A percentile compares a stretch with the other conserved stretches of the same genome.
Evolutionary conservation across 2,113 vertebrate genomes (phyloP).

Genomic region (Microtus montanus): DNA sequence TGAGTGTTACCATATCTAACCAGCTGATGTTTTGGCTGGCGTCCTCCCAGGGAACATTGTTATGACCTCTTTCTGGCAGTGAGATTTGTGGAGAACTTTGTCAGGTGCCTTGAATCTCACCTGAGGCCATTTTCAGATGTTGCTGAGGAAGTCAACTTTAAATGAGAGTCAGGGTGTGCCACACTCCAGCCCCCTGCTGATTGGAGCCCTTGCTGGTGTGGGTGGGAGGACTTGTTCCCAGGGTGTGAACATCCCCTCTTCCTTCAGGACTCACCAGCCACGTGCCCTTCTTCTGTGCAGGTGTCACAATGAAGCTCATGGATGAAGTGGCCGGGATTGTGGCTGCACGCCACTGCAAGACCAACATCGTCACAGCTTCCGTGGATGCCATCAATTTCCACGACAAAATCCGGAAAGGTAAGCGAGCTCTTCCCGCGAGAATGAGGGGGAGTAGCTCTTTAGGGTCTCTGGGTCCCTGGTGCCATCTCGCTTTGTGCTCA

Average conservation of each 20-base stretch:
- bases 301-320: constrained; percentile 99
- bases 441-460: rapidly evolving
- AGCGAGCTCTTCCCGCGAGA: rapidly evolving
- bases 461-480: neutral
- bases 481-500: neutral
- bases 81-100: neutral
- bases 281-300: constrained; percentile 79
- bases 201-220: neutral
- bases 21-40: rapidly evolving
- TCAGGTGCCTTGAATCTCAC: neutral
- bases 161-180: rapidly evolving
- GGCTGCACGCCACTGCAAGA: constrained; percentile 95
- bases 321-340: constrained; percentile 97
- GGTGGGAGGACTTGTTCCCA: neutral
- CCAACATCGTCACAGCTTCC: constrained; percentile 95
- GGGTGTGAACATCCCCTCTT: rapidly evolving
- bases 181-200: rapidly evolving
- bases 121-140: neutral
- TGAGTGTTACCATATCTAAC: neutral
- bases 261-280: rapidly evolving
- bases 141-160: neutral
- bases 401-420: constrained; percentile 96
- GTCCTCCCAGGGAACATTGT: neutral
- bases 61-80: neutral
- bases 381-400: constrained; percentile 98